Percentiles rank a stretch among this genome's conserved stretches.
phyloP scores from a whole-genome alignment of 2,797 vertebrate genomes.

The Enteromius fasciolatus region DNA sequence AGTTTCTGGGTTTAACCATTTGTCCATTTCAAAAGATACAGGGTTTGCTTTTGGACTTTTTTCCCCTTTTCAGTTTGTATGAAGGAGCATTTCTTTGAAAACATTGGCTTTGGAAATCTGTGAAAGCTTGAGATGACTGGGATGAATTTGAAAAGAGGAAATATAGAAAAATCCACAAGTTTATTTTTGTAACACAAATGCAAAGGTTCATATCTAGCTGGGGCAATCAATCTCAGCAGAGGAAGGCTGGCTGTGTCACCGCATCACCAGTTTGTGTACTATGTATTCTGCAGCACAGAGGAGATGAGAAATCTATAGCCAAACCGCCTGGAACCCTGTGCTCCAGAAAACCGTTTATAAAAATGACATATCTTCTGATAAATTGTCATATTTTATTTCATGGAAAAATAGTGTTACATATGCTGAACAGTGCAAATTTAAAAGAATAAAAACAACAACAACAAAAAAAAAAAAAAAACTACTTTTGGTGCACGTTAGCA shows the following conservation, averaged over 20 bases:
- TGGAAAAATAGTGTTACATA: constrained; percentile 62
- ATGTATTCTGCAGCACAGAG: constrained; percentile 79
- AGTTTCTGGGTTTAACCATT: constrained; percentile 79
- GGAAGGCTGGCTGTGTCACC: constrained; percentile 75
- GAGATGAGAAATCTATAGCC: constrained; percentile 67
- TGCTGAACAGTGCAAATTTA: constrained; percentile 65
- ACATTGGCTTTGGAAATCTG: constrained; percentile 73
- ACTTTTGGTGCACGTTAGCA: constrained; percentile 69
- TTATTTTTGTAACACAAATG: constrained; percentile 85
- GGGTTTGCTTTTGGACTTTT: constrained; percentile 78
- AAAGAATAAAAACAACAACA: constrained; percentile 32
- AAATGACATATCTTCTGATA: constrained; percentile 60
- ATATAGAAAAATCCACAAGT: constrained; percentile 79
- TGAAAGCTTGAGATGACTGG: constrained; percentile 71
- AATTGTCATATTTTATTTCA: constrained; percentile 70
- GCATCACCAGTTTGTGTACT: constrained; percentile 66
- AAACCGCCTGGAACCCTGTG: constrained; percentile 68
- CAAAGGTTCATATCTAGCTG: constrained; percentile 79
- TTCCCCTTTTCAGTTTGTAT: constrained; percentile 70
- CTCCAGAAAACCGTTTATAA: constrained; percentile 62
- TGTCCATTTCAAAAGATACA: constrained; percentile 82
- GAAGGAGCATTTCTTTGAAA: constrained; percentile 76
- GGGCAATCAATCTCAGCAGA: constrained; percentile 81
- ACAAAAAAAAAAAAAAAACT: constrained; percentile 12
- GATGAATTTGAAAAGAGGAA: constrained; percentile 64